Evolutionary conservation across 64 coral and sea anemone genomes (phyloP).

Genomic region (Platygyra sinensis): DNA sequence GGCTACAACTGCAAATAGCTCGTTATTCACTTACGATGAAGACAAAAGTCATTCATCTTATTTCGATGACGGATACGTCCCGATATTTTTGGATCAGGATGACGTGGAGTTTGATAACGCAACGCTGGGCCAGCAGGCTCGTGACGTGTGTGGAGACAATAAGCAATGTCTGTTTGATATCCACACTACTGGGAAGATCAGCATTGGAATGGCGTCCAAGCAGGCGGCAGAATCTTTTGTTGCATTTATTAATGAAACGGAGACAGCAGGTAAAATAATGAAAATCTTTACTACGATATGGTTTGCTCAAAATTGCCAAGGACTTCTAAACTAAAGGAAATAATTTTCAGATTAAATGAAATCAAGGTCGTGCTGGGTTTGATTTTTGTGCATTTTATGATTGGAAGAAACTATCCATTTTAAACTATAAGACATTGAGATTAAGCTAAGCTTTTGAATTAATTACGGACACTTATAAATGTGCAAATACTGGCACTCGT

Average conservation of each 20-base stretch:
- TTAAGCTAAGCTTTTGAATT: too few relatives aligned
- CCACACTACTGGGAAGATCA: slow-evolving; percentile 23
- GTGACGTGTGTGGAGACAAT: slow-evolving; percentile 54
- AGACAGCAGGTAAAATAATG: not conserved
- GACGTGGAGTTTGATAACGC: slow-evolving; percentile 43
- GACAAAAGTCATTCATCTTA: slow-evolving; percentile 39
- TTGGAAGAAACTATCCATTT: too few relatives aligned
- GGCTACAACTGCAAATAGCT: slow-evolving; percentile 28
- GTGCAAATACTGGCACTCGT: too few relatives aligned
- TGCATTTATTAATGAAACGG: slow-evolving; percentile 19
- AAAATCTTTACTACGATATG: not conserved
- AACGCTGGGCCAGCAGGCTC: slow-evolving; percentile 12
- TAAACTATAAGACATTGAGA: too few relatives aligned
- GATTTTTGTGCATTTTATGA: too few relatives aligned
- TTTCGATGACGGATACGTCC: slow-evolving; percentile 3
- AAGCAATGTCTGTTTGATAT: slow-evolving; percentile 67
- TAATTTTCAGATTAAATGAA: too few relatives aligned
- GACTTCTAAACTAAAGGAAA: too few relatives aligned
- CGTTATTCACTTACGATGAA: slow-evolving; percentile 60
- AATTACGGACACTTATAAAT: too few relatives aligned
- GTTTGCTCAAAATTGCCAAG: too few relatives aligned
- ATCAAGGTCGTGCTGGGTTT: too few relatives aligned
- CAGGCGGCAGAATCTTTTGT: slow-evolving; percentile 33
- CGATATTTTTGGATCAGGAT: slow-evolving; percentile 32
- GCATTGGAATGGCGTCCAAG: slow-evolving; percentile 55